Percentiles rank a stretch among this genome's conserved stretches.
Evolutionary conservation across 2,888 invertebrate genomes (phyloP).

Genomic region (Atethmia centrago): DNA sequence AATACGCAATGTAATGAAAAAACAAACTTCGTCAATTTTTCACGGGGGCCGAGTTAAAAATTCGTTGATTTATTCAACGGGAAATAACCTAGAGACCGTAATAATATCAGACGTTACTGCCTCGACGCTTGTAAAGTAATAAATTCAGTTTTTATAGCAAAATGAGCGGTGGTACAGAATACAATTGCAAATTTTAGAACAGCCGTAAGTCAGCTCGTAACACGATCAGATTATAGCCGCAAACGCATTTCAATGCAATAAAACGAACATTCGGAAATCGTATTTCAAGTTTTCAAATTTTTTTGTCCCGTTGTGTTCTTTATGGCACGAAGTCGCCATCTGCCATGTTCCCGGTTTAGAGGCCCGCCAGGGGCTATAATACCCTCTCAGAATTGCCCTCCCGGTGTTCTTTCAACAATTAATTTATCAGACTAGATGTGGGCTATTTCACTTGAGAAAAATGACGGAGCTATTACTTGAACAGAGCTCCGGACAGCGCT

Average conservation of each 20-base stretch:
- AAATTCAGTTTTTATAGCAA: slow-evolving; percentile 71
- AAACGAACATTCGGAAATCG: slow-evolving; percentile 80
- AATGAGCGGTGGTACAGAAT: slow-evolving; percentile 73
- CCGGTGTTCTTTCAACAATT: slow-evolving; percentile 68
- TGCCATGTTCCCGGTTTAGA: slow-evolving; percentile 71
- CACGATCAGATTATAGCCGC: slow-evolving; percentile 84
- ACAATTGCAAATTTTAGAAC: slow-evolving; percentile 79
- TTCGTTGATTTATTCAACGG: slow-evolving; percentile 68
- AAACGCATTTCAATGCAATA: slow-evolving; percentile 83
- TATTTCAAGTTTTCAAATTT: slow-evolving; percentile 81
- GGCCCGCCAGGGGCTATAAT: slow-evolving; percentile 68
- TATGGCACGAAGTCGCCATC: slow-evolving; percentile 70
- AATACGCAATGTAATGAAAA: slow-evolving; percentile 63
- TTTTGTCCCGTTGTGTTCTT: slow-evolving; percentile 65
- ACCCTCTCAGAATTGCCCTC: slow-evolving; percentile 69
- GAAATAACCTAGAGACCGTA: slow-evolving; percentile 65
- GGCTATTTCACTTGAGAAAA: slow-evolving; percentile 50
- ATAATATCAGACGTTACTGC: slow-evolving; percentile 69
- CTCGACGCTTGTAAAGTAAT: slow-evolving; percentile 69
- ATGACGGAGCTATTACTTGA: slow-evolving; percentile 54
- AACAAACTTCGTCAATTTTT: slow-evolving; percentile 67
- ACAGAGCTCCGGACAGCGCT: slow-evolving; percentile 24
- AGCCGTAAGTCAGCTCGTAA: slow-evolving; percentile 78
- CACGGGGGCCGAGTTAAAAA: slow-evolving; percentile 64
- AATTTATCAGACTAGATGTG: slow-evolving; percentile 61